Conservation (phyloP, 1,140 invertebrate genomes). For the Sesamia nonagrioides region DNA sequence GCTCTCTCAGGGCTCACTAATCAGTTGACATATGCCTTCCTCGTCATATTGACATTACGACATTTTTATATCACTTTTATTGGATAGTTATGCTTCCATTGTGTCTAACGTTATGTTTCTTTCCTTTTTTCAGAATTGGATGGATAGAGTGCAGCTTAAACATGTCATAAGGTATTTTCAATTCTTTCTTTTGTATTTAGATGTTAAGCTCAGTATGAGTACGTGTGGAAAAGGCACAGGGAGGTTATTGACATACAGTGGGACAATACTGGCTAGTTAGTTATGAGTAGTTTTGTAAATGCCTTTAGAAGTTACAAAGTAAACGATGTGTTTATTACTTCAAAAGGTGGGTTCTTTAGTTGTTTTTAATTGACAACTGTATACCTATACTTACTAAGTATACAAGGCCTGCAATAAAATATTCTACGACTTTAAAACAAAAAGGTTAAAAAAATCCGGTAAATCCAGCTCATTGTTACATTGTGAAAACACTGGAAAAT, state of each 20-base stretch:
- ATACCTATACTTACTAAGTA: background rate
- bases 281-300: too few species aligned
- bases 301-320: too few species aligned
- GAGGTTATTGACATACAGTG: too few species aligned
- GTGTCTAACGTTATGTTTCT: constrained; percentile 6
- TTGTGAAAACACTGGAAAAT: constrained; percentile 8
- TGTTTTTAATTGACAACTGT: background rate
- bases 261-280: too few species aligned
- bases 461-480: constrained; percentile 7
- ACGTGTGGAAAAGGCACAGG: too few species aligned
- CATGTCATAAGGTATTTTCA: constrained; percentile 61
- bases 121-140: constrained; percentile 47
- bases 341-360: too few species aligned
- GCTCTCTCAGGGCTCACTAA: constrained; percentile 50
- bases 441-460: background rate
- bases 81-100: constrained; percentile 18
- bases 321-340: too few species aligned
- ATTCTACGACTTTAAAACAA: background rate
- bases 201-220: background rate
- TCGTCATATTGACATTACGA: constrained; percentile 59
- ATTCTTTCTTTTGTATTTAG: background rate
- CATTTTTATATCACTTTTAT: constrained; percentile 63
- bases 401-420: background rate
- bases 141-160: constrained; percentile 37
- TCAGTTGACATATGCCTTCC: constrained; percentile 62